phyloP scores from a whole-genome alignment of 2,888 invertebrate genomes.

The Euplexia lucipara region DNA sequence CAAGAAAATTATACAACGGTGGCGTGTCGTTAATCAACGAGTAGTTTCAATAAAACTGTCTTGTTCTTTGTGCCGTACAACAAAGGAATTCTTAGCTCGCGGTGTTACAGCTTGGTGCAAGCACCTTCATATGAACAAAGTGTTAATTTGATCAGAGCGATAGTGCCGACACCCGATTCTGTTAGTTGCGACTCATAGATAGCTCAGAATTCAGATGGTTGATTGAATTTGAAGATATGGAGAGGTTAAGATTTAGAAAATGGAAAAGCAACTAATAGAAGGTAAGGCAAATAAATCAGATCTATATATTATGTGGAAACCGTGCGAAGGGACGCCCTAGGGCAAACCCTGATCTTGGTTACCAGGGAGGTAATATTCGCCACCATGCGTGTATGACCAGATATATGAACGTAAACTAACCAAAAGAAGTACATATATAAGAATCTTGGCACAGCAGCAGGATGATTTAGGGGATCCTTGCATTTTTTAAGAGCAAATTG shows the following conservation, averaged over 20 bases:
- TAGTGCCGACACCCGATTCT: conserved; percentile 13
- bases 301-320: too few species aligned
- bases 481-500: too few species aligned
- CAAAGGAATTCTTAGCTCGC: conserved; percentile 63
- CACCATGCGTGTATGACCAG: too few species aligned
- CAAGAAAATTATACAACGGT: conserved; percentile 45
- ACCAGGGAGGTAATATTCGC: too few species aligned
- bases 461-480: too few species aligned
- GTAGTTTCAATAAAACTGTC: conserved; percentile 65
- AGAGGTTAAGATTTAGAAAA: not conserved
- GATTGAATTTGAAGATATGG: conserved; percentile 16
- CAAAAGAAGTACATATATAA: too few species aligned
- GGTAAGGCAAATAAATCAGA: too few species aligned
- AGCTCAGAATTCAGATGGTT: conserved; percentile 7
- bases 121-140: conserved; percentile 46
- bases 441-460: too few species aligned
- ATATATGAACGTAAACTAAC: too few species aligned
- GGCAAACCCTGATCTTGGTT: too few species aligned
- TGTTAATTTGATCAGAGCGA: conserved; percentile 62
- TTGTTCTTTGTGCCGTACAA: conserved; percentile 65
- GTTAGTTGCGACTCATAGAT: not conserved
- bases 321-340: too few species aligned
- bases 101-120: conserved; percentile 42
- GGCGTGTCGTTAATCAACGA: conserved; percentile 44
- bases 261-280: too few species aligned